Evolutionary conservation across 2,113 vertebrate genomes (phyloP), one percentile per base, ranked within the genome.

Genomic region (Protomyctophum bolini): DNA sequence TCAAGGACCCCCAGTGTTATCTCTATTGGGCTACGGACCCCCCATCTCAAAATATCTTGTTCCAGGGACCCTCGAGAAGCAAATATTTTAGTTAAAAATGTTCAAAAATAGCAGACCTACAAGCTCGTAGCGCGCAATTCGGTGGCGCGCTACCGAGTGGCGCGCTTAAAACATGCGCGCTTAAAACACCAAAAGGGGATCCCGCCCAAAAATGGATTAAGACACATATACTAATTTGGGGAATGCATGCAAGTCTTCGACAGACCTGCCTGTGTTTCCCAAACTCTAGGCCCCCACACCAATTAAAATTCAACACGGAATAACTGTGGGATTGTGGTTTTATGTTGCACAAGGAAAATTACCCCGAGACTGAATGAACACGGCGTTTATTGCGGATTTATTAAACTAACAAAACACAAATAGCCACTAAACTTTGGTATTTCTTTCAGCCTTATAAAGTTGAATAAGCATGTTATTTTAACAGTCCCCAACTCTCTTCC

Each of bases 251-350:
- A 12, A 12, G 54, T 7, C 6, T 56, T 3, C 29, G 41, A 11
- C 8, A 14, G 6, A 11, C 68, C 56, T 46, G 33, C 33, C 63
- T 79, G 75, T 59, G 64, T 65, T 75, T 62, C 49, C 29, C 12
- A 29, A 51, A n/a, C 45, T 48, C 48, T 67, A 28, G 45, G 11
- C 15, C 11, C 55, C 4, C 14, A 2, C n/a, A 56, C 55, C 55
- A 6, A 56, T 21, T 11, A 14, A 70, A 68, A 68, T 28, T 61
- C 14, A 8, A 56, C 33, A 52, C 63, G 21, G 45, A 49, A 72
- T 28, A 69, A 46, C 51, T 69, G 68, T 59, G 48, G 54, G 8
- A 67, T 78, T 56, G 58, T 67, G 69, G 72, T 73, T 76, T 10
- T 28, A 28, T 10, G 6, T 52, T 52, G 57, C 66, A 68, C 60